Percentiles rank a stretch among this genome's conserved stretches.
Evolutionary conservation across 2,797 vertebrate genomes (phyloP).

Genomic region (Myotis planiceps): DNA sequence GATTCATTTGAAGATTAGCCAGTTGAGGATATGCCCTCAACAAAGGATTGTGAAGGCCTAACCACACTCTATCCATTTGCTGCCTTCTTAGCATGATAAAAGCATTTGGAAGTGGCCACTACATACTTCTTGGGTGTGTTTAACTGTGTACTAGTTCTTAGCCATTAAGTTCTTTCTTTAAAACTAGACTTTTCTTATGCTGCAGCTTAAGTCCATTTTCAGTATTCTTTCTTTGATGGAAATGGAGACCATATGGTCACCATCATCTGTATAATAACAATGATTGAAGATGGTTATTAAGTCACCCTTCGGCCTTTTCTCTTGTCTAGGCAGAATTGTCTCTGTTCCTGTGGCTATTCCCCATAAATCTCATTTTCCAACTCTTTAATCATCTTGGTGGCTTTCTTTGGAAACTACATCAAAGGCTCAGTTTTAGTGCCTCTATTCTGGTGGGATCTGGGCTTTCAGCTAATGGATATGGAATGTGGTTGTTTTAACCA

Average conservation of each 20-base stretch:
- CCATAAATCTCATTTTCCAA: constrained; percentile 77
- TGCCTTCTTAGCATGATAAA: constrained; percentile 35
- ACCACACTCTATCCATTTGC: neutral
- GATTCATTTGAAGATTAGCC: constrained; percentile 38
- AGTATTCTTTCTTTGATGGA: constrained; percentile 58
- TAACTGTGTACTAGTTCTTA: neutral
- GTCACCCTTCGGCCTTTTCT: constrained; percentile 69
- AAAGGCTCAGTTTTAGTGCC: constrained; percentile 77
- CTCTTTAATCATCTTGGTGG: constrained; percentile 81
- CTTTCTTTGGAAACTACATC: constrained; percentile 77
- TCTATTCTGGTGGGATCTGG: constrained; percentile 76
- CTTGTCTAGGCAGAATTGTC: constrained; percentile 75
- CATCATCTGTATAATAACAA: constrained; percentile 71
- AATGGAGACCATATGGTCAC: constrained; percentile 75
- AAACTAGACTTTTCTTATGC: constrained; percentile 58
- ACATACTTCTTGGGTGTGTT: neutral
- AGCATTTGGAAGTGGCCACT: neutral
- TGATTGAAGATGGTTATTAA: constrained; percentile 75
- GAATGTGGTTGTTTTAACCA: constrained; percentile 81
- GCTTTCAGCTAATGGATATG: constrained; percentile 80
- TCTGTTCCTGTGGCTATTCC: constrained; percentile 69
- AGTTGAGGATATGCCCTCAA: constrained; percentile 46
- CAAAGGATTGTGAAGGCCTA: constrained; percentile 1
- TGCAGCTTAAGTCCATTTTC: constrained; percentile 52
- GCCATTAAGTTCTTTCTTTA: constrained; percentile 59